Evolutionary conservation across 2,797 vertebrate species (phyloP).

Genomic region (Thunnus albacares): DNA sequence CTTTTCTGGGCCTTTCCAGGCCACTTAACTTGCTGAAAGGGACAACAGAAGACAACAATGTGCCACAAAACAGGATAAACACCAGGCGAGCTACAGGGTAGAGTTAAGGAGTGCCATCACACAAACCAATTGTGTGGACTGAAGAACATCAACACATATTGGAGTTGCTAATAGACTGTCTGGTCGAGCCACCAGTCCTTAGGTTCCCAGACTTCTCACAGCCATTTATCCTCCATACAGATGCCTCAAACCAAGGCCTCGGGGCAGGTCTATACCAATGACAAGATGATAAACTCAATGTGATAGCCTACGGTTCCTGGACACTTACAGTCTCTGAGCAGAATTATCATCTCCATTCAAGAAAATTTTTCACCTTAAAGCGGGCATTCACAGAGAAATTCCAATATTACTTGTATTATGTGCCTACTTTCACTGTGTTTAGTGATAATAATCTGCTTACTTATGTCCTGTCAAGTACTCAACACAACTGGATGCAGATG

Average conservation of each 20-base stretch:
- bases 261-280: not conserved
- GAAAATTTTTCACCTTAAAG: too few species aligned
- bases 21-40: too few species aligned
- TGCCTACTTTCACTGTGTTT: too few species aligned
- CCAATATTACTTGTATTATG: too few species aligned
- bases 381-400: too few species aligned
- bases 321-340: not conserved
- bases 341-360: not conserved
- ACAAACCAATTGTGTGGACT: conserved; percentile 1
- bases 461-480: conserved; percentile 4
- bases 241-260: not conserved
- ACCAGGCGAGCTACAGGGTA: not conserved
- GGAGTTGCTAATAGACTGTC: not conserved
- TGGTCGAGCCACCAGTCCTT: conserved; percentile 14
- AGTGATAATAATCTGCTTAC: conserved; percentile 12
- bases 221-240: not conserved
- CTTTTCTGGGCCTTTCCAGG: too few species aligned
- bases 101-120: not conserved
- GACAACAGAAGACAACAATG: too few species aligned
- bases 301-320: not conserved
- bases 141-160: not conserved
- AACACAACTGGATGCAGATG: not conserved
- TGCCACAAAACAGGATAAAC: too few species aligned
- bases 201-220: conserved; percentile 4
- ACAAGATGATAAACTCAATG: not conserved